Evolutionary conservation across 2,113 vertebrate genomes (phyloP).

Genomic region (Atrichornis clamosus): DNA sequence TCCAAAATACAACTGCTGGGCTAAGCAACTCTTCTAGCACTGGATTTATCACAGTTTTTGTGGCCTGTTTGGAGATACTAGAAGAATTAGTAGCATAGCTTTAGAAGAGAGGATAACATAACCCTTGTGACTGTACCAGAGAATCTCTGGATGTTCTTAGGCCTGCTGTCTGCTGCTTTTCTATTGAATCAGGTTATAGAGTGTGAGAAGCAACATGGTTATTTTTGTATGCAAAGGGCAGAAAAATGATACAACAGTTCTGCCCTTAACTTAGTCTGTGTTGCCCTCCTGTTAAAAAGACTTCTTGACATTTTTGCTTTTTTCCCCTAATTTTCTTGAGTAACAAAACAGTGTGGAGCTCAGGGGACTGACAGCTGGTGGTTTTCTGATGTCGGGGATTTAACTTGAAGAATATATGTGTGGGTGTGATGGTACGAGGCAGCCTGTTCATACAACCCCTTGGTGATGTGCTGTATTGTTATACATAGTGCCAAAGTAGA

Average conservation of each 20-base stretch:
- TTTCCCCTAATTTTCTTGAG: not conserved
- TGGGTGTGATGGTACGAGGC: not conserved
- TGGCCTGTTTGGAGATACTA: not conserved
- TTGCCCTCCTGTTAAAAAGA: not conserved
- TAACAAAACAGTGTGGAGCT: not conserved
- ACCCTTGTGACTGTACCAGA: not conserved
- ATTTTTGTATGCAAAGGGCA: not conserved
- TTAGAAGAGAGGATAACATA: not conserved
- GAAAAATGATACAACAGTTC: not conserved
- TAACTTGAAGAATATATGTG: not conserved
- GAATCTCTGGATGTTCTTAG: not conserved
- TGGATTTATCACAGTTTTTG: not conserved
- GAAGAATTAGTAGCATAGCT: not conserved
- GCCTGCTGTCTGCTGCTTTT: not conserved
- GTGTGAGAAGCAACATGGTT: not conserved
- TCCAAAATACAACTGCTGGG: not conserved
- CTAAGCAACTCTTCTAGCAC: not conserved
- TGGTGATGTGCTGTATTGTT: not conserved
- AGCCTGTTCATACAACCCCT: not conserved
- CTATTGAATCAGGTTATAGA: not conserved
- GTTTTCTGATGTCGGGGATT: not conserved
- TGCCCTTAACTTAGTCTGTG: not conserved
- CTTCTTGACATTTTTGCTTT: not conserved
- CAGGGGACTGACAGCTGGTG: not conserved
- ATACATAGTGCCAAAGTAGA: constrained; percentile 12